Base-by-base conservation (phyloP, 2,888 invertebrate species). In the Lasioglossum zephyrum region DNA sequence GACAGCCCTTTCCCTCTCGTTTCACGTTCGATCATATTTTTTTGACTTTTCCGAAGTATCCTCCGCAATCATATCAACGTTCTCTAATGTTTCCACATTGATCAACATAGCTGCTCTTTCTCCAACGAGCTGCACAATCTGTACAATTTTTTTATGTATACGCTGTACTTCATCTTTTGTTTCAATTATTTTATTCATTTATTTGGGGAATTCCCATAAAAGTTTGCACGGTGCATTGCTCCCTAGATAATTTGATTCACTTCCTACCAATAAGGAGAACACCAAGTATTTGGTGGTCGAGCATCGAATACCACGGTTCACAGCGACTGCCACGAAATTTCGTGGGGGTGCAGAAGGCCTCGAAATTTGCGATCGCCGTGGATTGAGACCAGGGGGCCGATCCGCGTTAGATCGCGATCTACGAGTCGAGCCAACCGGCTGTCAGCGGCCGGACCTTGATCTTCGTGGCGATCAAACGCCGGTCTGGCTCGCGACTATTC, bases 401-500 rank as follows among this genome's bases (percentile, higher is more conserved):
- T 69, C 36, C 69, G 69, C 69, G 69, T 36, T 69, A 39, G 69
- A 69, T 69, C 36, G 36, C 18, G 69, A 69, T 69, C 69, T 57
- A 57, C 22, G n/a, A n/a, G n/a, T 26, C 63, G 16, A 4, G 63
- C 31, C 66, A 66, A 36, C 66, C 66, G 36, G 36, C 66, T 36
- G 66, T 66, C 16, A 36, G n/a, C 47, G 66, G 53, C 16, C 53
- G 72, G 60, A 44, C 36, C 77, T 49, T 53, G 69, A 82, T 73
- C 63, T 60, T 79, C 47, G 63, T 18, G 16, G 39, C 76, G 82
- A 85, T 74, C 66, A 66, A 79, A 74, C 66, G 81, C 39, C 57
- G 53, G 70, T 66, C 76, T 73, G 79, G 73, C 75, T 77, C 84
- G 80, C 76, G 82, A 84, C 77, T 79, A 87, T 90, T 90, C 90